A percentile compares a stretch with the other conserved stretches of the same genome.
These are phyloP conservation scores for Uromys caudimaculatus DNA, from an alignment of 2,797 vertebrate species.

Conservation along the genomic window DNA sequence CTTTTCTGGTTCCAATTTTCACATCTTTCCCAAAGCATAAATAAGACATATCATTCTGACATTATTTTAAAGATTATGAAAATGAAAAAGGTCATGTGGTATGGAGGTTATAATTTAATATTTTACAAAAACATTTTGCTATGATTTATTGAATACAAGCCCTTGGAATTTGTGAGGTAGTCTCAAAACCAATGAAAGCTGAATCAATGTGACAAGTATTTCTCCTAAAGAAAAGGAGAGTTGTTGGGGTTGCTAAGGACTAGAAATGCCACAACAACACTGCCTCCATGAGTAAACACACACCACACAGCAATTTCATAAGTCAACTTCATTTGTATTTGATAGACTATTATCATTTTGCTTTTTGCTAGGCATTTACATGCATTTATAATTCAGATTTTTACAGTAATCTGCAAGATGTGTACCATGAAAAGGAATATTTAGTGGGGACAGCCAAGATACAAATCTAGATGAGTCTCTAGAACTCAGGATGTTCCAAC, in stretches of 20 bases:
- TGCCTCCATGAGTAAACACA: not conserved
- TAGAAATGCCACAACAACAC: not conserved
- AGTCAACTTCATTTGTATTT: not conserved
- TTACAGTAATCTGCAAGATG: not conserved
- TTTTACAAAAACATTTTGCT: constrained; percentile 4
- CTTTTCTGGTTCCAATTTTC: constrained; percentile 11
- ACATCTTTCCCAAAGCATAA: constrained; percentile 51
- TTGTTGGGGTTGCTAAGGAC: not conserved
- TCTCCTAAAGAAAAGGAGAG: not conserved
- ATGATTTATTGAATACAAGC: not conserved
- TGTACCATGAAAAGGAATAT: not conserved
- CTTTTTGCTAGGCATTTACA: not conserved
- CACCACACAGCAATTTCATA: not conserved
- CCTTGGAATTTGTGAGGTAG: not conserved
- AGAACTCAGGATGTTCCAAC: not conserved
- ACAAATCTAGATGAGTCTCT: not conserved
- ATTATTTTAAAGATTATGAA: constrained; percentile 26
- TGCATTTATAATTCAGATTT: not conserved
- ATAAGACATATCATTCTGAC: not conserved
- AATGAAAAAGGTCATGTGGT: not conserved
- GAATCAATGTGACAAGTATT: not conserved
- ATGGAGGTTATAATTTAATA: not conserved
- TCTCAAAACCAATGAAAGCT: not conserved
- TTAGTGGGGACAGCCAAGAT: not conserved
- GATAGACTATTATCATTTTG: not conserved